phyloP scores from a whole-genome alignment of 2,113 vertebrate genomes.

The Alligator mississippiensis region DNA sequence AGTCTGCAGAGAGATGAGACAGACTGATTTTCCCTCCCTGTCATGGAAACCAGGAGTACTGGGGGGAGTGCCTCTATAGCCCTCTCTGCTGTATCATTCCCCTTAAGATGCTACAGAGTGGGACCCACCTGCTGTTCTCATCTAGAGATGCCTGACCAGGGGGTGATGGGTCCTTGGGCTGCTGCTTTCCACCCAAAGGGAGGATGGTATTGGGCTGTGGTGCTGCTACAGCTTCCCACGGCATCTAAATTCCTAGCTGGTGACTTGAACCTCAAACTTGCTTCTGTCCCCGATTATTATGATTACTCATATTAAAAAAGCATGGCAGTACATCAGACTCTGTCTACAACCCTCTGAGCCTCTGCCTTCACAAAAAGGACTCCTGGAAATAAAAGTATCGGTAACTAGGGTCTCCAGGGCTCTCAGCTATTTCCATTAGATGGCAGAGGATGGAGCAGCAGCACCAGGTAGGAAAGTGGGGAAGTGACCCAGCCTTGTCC shows the following conservation, averaged over 20 bases:
- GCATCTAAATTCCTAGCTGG: background rate
- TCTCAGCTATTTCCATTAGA: background rate
- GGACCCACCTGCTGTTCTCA: background rate
- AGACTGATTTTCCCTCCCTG: background rate
- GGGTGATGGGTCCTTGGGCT: background rate
- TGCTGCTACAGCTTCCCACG: background rate
- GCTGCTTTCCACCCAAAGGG: background rate
- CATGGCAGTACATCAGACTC: background rate
- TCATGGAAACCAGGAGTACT: background rate
- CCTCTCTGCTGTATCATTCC: background rate
- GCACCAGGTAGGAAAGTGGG: background rate
- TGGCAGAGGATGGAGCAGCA: background rate
- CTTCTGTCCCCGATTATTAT: background rate
- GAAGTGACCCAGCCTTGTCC: background rate
- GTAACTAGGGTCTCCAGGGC: background rate
- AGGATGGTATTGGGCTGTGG: background rate
- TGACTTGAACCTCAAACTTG: fast-evolving
- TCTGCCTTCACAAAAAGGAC: background rate
- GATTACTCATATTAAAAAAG: background rate
- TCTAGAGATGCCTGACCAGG: fast-evolving
- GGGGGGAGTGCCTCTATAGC: background rate
- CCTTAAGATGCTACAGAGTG: background rate
- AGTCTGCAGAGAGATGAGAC: background rate
- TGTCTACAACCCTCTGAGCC: background rate
- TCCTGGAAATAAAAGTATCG: background rate